Evolutionary conservation across 53 echinoderm and acorn worm species (phyloP).

Genomic region (Hippasteria phrygiana): DNA sequence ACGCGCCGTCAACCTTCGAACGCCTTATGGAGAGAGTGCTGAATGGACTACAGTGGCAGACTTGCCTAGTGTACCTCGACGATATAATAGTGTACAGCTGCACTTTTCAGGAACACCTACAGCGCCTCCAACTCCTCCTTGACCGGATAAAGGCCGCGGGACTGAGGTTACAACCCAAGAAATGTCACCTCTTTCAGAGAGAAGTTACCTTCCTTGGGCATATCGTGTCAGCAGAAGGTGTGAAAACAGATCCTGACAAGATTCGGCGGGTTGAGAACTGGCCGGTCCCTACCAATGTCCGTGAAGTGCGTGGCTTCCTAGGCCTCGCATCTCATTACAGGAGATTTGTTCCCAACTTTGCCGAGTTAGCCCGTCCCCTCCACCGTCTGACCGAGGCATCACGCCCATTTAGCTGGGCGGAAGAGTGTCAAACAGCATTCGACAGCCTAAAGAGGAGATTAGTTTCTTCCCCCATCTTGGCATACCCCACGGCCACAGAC

Average conservation of each 20-base stretch:
- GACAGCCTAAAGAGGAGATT: conserved; percentile 42
- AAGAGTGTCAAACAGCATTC: conserved; percentile 55
- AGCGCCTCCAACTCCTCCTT: not conserved
- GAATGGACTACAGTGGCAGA: conserved; percentile 47
- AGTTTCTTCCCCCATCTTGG: conserved; percentile 58
- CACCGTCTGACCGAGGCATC: conserved; percentile 60
- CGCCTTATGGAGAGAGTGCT: conserved; percentile 35
- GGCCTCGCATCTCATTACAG: conserved; percentile 65
- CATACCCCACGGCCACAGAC: conserved; percentile 56
- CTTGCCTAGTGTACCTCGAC: conserved; percentile 39
- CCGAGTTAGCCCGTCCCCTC: conserved; percentile 61
- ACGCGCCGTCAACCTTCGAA: conserved; percentile 45
- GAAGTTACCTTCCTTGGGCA: conserved; percentile 38
- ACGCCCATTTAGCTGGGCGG: conserved; percentile 48
- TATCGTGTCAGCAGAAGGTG: conserved; percentile 29
- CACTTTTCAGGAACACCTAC: conserved; percentile 8
- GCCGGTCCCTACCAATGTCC: conserved; percentile 44
- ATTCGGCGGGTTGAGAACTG: conserved; percentile 40
- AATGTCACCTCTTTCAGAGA: conserved; percentile 26
- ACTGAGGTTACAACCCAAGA: conserved; percentile 25
- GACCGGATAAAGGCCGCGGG: conserved; percentile 11
- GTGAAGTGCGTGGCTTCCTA: conserved; percentile 50
- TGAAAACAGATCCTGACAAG: conserved; percentile 54
- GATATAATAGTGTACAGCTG: conserved; percentile 40
- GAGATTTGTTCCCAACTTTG: conserved; percentile 47